Conservation (phyloP, 2,888 invertebrate genomes). For the Leucophenga montana region DNA sequence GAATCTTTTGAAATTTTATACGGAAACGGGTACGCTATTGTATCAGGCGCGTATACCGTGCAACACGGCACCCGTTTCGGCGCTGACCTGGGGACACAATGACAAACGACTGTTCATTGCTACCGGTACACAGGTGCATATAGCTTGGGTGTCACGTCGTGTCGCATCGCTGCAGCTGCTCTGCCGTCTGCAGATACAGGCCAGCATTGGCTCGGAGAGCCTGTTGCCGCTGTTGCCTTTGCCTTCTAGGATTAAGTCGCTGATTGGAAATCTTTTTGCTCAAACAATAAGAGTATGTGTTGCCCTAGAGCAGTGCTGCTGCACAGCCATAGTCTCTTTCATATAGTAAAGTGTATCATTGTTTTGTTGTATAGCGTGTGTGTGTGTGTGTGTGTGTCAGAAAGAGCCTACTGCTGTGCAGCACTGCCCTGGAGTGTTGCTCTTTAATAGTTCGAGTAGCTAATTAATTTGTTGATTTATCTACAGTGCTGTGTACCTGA, state of each 20-base stretch:
- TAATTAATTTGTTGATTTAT: neutral
- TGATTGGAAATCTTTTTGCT: conserved; percentile 89
- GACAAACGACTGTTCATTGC: conserved; percentile 95
- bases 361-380: too few species aligned
- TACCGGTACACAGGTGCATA: conserved; percentile 91
- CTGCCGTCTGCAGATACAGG: conserved; percentile 87
- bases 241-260: conserved; percentile 88
- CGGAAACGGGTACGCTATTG: conserved; percentile 86
- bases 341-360: too few species aligned
- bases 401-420: too few species aligned
- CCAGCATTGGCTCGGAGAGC: conserved; percentile 82
- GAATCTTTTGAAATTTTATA: conserved; percentile 93
- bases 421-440: too few species aligned
- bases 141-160: conserved; percentile 92
- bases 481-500: conserved; percentile 94
- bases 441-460: neutral
- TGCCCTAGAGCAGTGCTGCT: neutral
- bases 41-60: conserved; percentile 87
- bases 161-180: conserved; percentile 93
- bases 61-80: conserved; percentile 85
- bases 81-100: conserved; percentile 98
- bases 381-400: too few species aligned
- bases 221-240: conserved; percentile 87
- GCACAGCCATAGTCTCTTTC: too few species aligned
- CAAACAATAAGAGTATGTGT: conserved; percentile 90